These are phyloP conservation scores for Antidorcas marsupialis DNA, from an alignment of 2,113 vertebrate species.

Conservation along the genomic window DNA sequence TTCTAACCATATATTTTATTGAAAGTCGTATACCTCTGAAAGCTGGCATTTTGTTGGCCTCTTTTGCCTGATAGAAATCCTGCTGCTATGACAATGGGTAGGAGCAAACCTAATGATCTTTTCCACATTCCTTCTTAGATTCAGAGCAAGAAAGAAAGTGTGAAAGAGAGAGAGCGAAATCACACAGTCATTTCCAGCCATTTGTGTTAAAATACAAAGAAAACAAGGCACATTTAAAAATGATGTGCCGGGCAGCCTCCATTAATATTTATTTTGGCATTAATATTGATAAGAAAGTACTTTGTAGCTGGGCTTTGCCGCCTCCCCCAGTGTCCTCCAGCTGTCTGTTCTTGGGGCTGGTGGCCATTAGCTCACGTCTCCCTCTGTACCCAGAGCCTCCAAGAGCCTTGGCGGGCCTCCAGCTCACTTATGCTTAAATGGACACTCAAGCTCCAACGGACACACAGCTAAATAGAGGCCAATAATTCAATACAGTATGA, in stretches of 20 bases:
- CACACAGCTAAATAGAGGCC: conserved; percentile 88
- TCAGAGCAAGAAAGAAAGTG: conserved; percentile 23
- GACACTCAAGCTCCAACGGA: conserved; percentile 84
- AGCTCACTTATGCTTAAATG: conserved; percentile 88
- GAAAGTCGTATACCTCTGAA: conserved; percentile 48
- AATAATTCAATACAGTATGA: conserved; percentile 90
- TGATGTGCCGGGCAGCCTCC: conserved; percentile 46
- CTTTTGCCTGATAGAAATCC: conserved; percentile 66
- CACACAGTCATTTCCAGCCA: conserved; percentile 70
- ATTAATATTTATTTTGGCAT: conserved; percentile 87
- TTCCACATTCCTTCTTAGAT: conserved; percentile 59
- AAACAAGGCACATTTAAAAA: conserved; percentile 77
- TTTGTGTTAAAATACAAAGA: conserved; percentile 79
- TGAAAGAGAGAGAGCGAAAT: conserved; percentile 51
- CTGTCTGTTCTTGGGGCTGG: conserved; percentile 78
- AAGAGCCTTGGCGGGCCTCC: conserved; percentile 82
- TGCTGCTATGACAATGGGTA: conserved; percentile 59
- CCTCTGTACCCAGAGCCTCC: conserved; percentile 76
- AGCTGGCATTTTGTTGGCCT: conserved; percentile 71
- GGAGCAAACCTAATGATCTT: conserved; percentile 75
- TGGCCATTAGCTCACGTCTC: conserved; percentile 78
- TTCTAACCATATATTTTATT: conserved; percentile 72
- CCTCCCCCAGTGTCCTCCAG: conserved; percentile 63
- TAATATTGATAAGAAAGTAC: conserved; percentile 85
- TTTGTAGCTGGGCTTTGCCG: conserved; percentile 73